Base-by-base conservation (phyloP, 2,888 invertebrate species). In the Melanotus villosus region DNA sequence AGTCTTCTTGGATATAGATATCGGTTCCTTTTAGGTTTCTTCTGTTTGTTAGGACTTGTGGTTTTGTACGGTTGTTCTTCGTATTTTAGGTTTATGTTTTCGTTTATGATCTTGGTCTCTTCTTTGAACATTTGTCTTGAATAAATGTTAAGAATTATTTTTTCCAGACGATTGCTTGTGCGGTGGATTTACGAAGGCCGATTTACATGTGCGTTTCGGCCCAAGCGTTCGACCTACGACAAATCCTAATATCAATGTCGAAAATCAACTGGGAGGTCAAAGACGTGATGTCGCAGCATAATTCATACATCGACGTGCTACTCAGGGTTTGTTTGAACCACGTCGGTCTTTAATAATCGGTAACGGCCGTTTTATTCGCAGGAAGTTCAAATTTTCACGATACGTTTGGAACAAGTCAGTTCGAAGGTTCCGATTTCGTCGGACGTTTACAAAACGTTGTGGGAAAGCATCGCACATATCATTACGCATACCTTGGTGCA, bases 221-320 rank as follows among this genome's bases (percentile, higher is more conserved):
- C 0, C 91, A 91, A 79, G 89, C 92, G 0, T 90, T 98, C 5
- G 93, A 97, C 81, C 89, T 93, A 4, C 89, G 92, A 36, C 88
- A 90, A 12, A 90, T 95, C 26, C 85, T 98, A 6, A 87, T 90
- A 69, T 89, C 92, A n/a, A 98, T 99, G 93, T 92, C 94, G 62
- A 92, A 92, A 85, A 96, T 98, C 0, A 93, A 94, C 83, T 99
- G 98, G 98, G 91, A 96, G 85, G 90, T 99, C 68, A 96, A 95
- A 87, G 96, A 95, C 78, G 96, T 99, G 0, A 96, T 95, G 85
- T 96, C 95, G 0, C 95, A 98, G 78, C 98, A 99, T 82, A 98
- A 95, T 80, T 86, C 89, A 1, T 99, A 99, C 82, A 91, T 95
- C 9, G 94, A 96, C 77, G 88, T 90, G 80, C 86, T 95, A 54